Evolutionary conservation across 1,140 invertebrate genomes (phyloP).

Genomic region (Zaprionus camerounensis): DNA sequence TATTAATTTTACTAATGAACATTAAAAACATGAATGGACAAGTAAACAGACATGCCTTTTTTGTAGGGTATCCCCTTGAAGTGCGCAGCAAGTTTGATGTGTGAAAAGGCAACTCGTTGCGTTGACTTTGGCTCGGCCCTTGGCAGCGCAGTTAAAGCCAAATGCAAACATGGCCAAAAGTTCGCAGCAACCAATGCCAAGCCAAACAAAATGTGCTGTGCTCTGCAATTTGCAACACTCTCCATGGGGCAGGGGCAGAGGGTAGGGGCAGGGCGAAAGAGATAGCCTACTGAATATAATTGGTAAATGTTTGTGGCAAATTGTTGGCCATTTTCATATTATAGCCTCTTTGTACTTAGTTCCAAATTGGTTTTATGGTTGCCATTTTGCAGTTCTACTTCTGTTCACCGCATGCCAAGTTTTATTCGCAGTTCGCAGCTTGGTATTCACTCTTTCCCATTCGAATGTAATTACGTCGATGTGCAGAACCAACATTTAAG

Average conservation of each 20-base stretch:
- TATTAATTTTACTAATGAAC: no score
- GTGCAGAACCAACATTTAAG: background rate
- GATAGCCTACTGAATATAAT: conserved; percentile 63
- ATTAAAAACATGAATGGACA: no score
- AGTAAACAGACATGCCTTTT: background rate
- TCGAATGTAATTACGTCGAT: background rate
- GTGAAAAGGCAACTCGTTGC: conserved; percentile 17
- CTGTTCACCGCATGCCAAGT: conserved; percentile 10
- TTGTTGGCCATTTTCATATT: conserved; percentile 63
- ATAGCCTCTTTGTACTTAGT: conserved; percentile 59
- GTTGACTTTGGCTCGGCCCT: conserved; percentile 15
- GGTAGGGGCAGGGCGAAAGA: background rate
- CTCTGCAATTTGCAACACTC: conserved; percentile 32
- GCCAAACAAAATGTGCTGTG: conserved; percentile 43
- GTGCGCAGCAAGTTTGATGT: conserved; percentile 25
- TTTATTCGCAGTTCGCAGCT: background rate
- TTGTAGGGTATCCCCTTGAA: conserved; percentile 1
- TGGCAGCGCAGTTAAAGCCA: conserved; percentile 39
- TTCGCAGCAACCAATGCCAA: conserved; percentile 41
- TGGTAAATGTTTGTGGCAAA: conserved; percentile 67
- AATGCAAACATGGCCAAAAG: conserved; percentile 44
- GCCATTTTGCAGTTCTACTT: conserved; percentile 38
- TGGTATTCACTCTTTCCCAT: background rate
- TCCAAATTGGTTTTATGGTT: conserved; percentile 67
- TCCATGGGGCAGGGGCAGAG: background rate